Conservation (phyloP, 2,113 vertebrate genomes). For the Hippocampus abdominalis region DNA sequence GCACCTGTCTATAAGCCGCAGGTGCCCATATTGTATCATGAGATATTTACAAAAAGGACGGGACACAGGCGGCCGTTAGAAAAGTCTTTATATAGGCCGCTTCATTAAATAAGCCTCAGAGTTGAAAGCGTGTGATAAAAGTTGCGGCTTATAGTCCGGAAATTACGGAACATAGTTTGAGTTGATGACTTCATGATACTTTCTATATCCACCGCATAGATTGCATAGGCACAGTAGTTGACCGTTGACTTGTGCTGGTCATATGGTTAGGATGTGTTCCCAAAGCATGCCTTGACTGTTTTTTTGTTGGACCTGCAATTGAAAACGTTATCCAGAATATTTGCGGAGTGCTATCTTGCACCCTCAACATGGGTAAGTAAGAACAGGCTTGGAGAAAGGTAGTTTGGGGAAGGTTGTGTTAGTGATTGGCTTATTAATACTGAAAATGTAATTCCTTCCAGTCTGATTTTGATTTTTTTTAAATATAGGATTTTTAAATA, state of each 20-base stretch:
- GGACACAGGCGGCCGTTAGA: too few relatives aligned
- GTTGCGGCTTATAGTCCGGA: too few relatives aligned
- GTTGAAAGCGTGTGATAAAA: too few relatives aligned
- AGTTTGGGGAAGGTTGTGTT: conserved; percentile 3
- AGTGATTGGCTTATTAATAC: too few relatives aligned
- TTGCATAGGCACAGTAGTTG: not conserved
- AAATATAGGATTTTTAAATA: not conserved
- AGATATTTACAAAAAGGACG: too few relatives aligned
- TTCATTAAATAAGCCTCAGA: too few relatives aligned
- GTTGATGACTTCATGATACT: not conserved
- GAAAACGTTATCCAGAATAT: conserved; percentile 18
- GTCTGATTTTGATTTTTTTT: not conserved
- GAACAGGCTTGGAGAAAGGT: conserved; percentile 34
- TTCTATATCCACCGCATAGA: not conserved
- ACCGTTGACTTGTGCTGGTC: not conserved
- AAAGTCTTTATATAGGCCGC: too few relatives aligned
- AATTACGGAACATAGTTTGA: too few relatives aligned
- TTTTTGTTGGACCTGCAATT: conserved; percentile 56
- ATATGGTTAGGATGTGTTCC: conserved; percentile 14
- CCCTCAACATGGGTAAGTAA: conserved; percentile 41
- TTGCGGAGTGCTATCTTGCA: conserved; percentile 25
- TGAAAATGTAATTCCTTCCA: not conserved
- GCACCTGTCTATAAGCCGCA: too few relatives aligned
- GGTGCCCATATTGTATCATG: too few relatives aligned
- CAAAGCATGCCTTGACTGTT: conserved; percentile 58